Conservation (phyloP, 2,888 invertebrate genomes). For the Corythucha ciliata region DNA sequence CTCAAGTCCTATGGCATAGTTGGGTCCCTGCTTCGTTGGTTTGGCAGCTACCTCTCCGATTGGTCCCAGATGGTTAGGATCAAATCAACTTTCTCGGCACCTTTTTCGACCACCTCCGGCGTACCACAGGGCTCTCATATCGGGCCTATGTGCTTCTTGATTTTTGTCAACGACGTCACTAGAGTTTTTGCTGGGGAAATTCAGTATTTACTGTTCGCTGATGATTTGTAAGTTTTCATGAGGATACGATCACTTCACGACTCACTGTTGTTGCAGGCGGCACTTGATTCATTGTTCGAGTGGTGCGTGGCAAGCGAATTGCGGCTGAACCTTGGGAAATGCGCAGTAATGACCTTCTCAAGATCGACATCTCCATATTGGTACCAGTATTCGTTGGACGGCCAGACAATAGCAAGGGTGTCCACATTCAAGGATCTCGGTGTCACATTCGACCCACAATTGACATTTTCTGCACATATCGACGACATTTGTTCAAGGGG, state of each 20-base stretch:
- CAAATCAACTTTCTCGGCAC: not conserved
- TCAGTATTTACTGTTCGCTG: not conserved
- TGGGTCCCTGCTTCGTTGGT: not conserved
- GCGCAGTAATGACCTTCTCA: slow-evolving; percentile 1
- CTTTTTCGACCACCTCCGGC: not conserved
- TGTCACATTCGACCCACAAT: not conserved
- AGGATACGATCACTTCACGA: not conserved
- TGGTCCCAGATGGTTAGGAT: not conserved
- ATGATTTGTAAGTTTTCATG: not conserved
- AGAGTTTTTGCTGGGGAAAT: not conserved
- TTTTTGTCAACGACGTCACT: not conserved
- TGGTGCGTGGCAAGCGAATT: not conserved
- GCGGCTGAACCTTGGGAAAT: not conserved
- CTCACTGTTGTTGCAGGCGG: not conserved
- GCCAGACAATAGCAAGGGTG: not conserved
- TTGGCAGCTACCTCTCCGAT: not conserved
- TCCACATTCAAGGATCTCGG: not conserved
- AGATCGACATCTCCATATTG: not conserved
- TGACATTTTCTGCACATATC: no score
- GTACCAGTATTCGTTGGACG: not conserved
- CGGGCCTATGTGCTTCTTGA: not conserved
- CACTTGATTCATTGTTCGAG: not conserved
- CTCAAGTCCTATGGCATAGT: not conserved
- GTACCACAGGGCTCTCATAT: not conserved
- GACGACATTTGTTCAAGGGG: no score